Conservation (phyloP, 2,797 vertebrate genomes). For the Allochrocebus solatus region DNA sequence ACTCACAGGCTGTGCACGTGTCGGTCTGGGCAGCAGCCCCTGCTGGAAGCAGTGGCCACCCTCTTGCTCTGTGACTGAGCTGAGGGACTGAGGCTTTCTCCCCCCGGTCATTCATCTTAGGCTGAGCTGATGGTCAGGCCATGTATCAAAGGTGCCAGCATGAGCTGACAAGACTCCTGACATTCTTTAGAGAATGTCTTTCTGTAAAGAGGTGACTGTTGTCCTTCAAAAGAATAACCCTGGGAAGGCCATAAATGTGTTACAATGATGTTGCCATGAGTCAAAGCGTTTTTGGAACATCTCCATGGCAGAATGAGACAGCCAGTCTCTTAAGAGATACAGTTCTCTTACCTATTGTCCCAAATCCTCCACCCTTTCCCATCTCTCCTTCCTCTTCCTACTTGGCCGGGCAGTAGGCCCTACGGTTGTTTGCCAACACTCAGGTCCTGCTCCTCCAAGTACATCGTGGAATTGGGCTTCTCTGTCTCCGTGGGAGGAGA, state of each 20-base stretch:
- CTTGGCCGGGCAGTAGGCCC: rapidly evolving
- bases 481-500: neutral
- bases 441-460: neutral
- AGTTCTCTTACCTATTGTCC: neutral
- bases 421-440: rapidly evolving
- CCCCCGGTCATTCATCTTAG: neutral
- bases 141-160: neutral
- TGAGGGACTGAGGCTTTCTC: neutral
- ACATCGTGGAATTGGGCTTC: rapidly evolving
- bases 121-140: neutral
- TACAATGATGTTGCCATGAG: neutral
- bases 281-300: neutral
- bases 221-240: conserved; percentile 16
- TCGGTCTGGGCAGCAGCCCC: rapidly evolving
- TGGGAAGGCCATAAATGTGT: neutral
- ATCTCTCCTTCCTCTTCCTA: neutral
- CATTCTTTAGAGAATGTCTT: neutral
- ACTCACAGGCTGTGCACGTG: rapidly evolving
- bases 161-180: neutral
- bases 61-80: neutral
- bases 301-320: neutral
- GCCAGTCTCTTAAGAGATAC: neutral
- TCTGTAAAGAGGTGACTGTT: neutral
- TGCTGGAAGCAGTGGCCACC: neutral
- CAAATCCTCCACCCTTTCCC: neutral